Percentiles rank a stretch among this genome's conserved stretches.
These are phyloP conservation scores for Hirtodrosophila histrioides DNA, from an alignment of 2,888 invertebrate genomes.

Conservation along the genomic window DNA sequence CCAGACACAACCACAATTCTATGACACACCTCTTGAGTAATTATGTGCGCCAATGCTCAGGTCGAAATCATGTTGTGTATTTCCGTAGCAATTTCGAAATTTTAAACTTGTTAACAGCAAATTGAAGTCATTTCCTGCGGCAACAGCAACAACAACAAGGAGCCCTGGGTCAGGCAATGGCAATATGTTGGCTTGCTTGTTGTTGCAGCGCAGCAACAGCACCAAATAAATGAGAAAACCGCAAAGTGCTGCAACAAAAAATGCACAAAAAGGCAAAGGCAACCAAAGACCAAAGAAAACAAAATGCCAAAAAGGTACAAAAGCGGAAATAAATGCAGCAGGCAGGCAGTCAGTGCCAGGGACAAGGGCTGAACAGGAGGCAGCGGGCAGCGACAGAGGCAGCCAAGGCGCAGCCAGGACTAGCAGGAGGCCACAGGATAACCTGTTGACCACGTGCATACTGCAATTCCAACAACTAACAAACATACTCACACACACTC, in stretches of 20 bases:
- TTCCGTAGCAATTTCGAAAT: slow-evolving; percentile 78
- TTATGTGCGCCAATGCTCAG: slow-evolving; percentile 74
- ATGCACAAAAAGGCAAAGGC: slow-evolving; percentile 49
- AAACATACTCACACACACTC: slow-evolving; percentile 20
- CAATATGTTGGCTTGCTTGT: slow-evolving; percentile 53
- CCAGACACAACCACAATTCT: slow-evolving; percentile 3
- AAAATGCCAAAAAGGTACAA: slow-evolving; percentile 79
- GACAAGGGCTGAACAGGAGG: not conserved
- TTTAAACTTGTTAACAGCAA: slow-evolving; percentile 81
- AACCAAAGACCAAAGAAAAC: slow-evolving; percentile 58
- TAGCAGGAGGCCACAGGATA: slow-evolving; percentile 64
- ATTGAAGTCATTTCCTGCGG: slow-evolving; percentile 79
- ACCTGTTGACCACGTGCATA: slow-evolving; percentile 79
- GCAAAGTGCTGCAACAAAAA: slow-evolving; percentile 68
- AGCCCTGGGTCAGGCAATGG: slow-evolving; percentile 32
- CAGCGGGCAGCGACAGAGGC: slow-evolving; percentile 4
- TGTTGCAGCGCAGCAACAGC: slow-evolving; percentile 21
- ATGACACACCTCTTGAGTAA: slow-evolving; percentile 64
- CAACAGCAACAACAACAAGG: slow-evolving; percentile 45
- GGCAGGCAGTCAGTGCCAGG: slow-evolving; percentile 32
- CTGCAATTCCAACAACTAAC: slow-evolving; percentile 62
- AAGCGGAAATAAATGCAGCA: slow-evolving; percentile 78
- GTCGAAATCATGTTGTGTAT: slow-evolving; percentile 77
- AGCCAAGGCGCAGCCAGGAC: slow-evolving; percentile 43
- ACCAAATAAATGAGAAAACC: slow-evolving; percentile 78